Evolutionary conservation across 92 coral and sea anemone species (phyloP).

Genomic region (Anthopleura xanthogrammica): DNA sequence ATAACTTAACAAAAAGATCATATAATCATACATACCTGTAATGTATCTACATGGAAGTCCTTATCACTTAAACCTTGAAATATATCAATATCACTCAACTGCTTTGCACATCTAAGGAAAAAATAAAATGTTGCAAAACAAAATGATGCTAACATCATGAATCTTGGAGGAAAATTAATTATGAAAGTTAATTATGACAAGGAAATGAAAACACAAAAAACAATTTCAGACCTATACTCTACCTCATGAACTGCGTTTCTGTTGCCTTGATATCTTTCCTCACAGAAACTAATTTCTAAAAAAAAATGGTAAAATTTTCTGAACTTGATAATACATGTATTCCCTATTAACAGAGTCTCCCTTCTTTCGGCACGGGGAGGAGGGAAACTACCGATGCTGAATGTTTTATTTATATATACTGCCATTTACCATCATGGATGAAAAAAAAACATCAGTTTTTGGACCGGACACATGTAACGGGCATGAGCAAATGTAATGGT

Average conservation of each 20-base stretch:
- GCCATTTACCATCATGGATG: too few relatives aligned
- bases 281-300: slow-evolving; percentile 16
- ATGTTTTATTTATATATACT: too few relatives aligned
- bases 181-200: too few relatives aligned
- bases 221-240: neutral
- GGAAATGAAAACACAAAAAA: too few relatives aligned
- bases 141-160: neutral
- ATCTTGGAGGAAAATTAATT: neutral
- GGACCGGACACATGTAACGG: too few relatives aligned
- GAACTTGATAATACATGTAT: neutral
- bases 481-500: too few relatives aligned
- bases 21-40: slow-evolving; percentile 3
- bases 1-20: neutral
- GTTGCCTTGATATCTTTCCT: neutral
- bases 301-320: neutral
- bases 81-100: slow-evolving; percentile 15
- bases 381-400: too few relatives aligned
- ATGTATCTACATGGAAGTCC: slow-evolving; percentile 29
- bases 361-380: too few relatives aligned
- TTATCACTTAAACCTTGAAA: slow-evolving; percentile 28
- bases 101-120: slow-evolving; percentile 33
- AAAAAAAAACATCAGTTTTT: too few relatives aligned
- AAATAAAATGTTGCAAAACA: neutral
- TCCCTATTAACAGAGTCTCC: too few relatives aligned
- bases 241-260: slow-evolving; percentile 26